Base-by-base conservation (phyloP, 2,888 invertebrate species). In the Mayetiola destructor region DNA sequence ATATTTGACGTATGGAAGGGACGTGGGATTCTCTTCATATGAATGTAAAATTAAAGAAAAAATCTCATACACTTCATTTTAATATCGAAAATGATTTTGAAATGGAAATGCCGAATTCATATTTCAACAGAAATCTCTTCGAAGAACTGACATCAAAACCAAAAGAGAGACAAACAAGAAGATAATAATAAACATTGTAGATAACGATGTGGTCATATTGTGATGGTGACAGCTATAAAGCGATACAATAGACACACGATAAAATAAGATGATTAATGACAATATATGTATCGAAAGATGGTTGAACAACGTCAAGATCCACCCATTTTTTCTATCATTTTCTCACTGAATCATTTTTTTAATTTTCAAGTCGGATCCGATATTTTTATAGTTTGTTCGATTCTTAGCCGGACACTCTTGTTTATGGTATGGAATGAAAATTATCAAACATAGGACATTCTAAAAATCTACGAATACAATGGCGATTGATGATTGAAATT, bases 211-310 rank as follows among this genome's bases (percentile, higher is more conserved):
- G n/a, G n/a, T n/a, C n/a, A n/a, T n/a, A n/a, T n/a, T n/a, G n/a
- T n/a, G 48, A 48, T n/a, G 27, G 27, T 16, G 48, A 27, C 48
- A 48, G 27, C 48, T 27, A 27, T 27, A 48, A 3, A 6, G 10
- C 23, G 9, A 27, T 27, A 48, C 23, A 27, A 48, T 27, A 48
- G 27, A 27, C 48, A 39, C 3, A n/a, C 48, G 48, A 48, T 48
- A 48, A 48, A 27, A 9, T 53, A 20, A 53, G 30, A 53, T 53
- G 53, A 53, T 53, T 53, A 53, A 53, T 32, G 53, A 53, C 53
- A 53, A 53, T 53, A 30, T 53, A 32, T 53, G 30, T 18, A 53
- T 27, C 16, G 9, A 52, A 9, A 21, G 52, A 52, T 27, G 29
- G 30, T 27, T 27, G 30, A 37, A 9, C 9, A 8, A 2, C 9